Conservation (phyloP, 2,113 vertebrate species). For the Axis porcinus region DNA sequence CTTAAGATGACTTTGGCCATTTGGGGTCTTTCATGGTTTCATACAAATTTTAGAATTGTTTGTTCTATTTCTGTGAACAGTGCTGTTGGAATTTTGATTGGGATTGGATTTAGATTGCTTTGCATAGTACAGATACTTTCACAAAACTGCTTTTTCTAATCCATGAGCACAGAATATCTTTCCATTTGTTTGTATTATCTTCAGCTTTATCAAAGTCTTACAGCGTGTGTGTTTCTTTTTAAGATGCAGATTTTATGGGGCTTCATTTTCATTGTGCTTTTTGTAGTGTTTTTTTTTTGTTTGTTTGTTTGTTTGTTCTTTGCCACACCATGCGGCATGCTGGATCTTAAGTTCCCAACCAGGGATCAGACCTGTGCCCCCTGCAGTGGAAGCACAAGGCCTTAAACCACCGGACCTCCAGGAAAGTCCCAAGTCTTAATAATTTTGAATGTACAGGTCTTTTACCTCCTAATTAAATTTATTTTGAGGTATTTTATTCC, state of each 20-base stretch:
- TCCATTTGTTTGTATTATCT: background rate
- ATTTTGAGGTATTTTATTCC: background rate
- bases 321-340: background rate
- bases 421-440: background rate
- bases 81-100: background rate
- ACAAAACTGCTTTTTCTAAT: background rate
- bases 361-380: background rate
- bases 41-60: background rate
- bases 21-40: background rate
- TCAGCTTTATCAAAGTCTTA: background rate
- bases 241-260: background rate
- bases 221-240: background rate
- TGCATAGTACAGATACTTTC: background rate
- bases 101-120: background rate
- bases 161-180: background rate
- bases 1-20: background rate
- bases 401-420: background rate
- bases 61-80: background rate
- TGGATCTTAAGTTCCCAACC: background rate
- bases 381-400: background rate
- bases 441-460: background rate
- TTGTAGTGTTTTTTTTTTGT: background rate
- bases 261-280: background rate
- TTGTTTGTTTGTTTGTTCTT: background rate
- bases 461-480: background rate